Percentiles rank a stretch among this genome's conserved stretches.
phyloP scores from a whole-genome alignment of 2,113 vertebrate species.

The Ictalurus furcatus region DNA sequence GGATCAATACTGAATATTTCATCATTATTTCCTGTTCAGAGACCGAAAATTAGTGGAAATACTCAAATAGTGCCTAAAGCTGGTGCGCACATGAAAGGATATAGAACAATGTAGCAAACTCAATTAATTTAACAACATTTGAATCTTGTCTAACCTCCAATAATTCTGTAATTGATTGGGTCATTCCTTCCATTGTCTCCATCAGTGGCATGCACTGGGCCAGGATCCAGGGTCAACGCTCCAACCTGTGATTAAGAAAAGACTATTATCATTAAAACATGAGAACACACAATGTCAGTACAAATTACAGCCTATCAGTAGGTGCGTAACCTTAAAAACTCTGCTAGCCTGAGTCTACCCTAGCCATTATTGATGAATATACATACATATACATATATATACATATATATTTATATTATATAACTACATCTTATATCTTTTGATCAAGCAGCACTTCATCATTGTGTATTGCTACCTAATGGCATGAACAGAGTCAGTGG shows the following conservation, averaged over 20 bases:
- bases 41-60: background rate
- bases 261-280: background rate
- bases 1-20: constrained; percentile 67
- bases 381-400: background rate
- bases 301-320: background rate
- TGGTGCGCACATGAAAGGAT: background rate
- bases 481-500: background rate
- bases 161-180: constrained; percentile 70
- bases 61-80: background rate
- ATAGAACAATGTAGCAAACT: background rate
- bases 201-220: constrained; percentile 77
- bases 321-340: background rate
- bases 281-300: background rate
- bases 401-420: background rate
- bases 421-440: background rate
- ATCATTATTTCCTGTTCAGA: constrained; percentile 63
- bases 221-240: constrained; percentile 70
- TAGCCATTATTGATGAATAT: background rate
- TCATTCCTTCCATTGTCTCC: constrained; percentile 76
- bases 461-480: background rate
- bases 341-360: background rate
- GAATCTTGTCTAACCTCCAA: constrained; percentile 69
- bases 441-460: background rate
- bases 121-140: background rate
- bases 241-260: constrained; percentile 61